A percentile compares a stretch with the other conserved stretches of the same genome.
These are phyloP conservation scores for Muntiacus muntjak DNA, from an alignment of 2,113 vertebrate species.

Conservation along the genomic window DNA sequence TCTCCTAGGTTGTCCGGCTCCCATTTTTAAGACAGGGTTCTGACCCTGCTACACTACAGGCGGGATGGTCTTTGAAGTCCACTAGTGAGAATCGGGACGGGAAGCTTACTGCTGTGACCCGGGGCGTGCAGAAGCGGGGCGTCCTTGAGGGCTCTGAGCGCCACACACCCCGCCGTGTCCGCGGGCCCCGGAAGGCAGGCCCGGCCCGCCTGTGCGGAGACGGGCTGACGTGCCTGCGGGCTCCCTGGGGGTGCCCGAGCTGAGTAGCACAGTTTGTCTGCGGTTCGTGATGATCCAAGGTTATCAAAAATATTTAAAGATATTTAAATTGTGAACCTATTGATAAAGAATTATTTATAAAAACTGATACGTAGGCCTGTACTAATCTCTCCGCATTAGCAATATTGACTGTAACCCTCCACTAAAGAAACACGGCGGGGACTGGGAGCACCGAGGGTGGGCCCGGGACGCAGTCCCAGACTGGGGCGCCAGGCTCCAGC, in stretches of 20 bases:
- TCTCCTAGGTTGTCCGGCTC: slow-evolving; percentile 65
- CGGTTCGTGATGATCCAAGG: slow-evolving; percentile 70
- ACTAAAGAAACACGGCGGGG: slow-evolving; percentile 54
- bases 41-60: slow-evolving; percentile 65
- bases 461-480: slow-evolving; percentile 69
- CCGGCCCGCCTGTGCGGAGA: not conserved
- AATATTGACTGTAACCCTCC: slow-evolving; percentile 79
- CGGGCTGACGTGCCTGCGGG: not conserved
- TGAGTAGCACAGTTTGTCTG: slow-evolving; percentile 76
- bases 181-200: not conserved
- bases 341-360: slow-evolving; percentile 80
- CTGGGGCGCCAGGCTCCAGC: slow-evolving; percentile 74
- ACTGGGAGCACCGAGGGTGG: slow-evolving; percentile 67
- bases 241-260: slow-evolving; percentile 1
- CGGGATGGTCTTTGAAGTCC: slow-evolving; percentile 53
- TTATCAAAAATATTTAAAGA: slow-evolving; percentile 72
- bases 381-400: slow-evolving; percentile 79
- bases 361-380: slow-evolving; percentile 80
- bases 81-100: slow-evolving; percentile 42
- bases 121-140: slow-evolving; percentile 41
- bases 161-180: accelerated
- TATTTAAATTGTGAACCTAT: slow-evolving; percentile 80
- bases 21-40: slow-evolving; percentile 51
- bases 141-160: accelerated
- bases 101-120: slow-evolving; percentile 45